These are phyloP conservation scores for Drosophila repleta DNA, from an alignment of 1,140 invertebrate genomes.

Conservation along the genomic window DNA sequence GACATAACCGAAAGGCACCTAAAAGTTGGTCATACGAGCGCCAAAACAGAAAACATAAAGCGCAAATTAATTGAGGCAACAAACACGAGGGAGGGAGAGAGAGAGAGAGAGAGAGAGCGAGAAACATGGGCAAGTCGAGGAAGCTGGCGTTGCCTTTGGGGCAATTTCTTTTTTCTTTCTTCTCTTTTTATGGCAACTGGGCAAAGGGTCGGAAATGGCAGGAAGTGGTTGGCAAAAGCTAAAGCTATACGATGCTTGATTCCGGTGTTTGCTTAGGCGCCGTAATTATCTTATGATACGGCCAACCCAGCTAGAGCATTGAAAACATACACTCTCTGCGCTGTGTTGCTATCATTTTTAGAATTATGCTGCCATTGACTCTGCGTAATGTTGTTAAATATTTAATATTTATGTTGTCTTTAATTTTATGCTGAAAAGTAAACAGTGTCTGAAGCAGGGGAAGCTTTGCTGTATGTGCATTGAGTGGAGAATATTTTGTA, in stretches of 20 bases:
- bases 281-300: slow-evolving; percentile 45
- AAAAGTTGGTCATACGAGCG: slow-evolving; percentile 54
- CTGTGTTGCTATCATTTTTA: neutral
- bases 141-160: slow-evolving; percentile 22
- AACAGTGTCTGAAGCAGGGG: neutral
- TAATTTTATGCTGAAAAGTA: neutral
- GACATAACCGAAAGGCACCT: slow-evolving; percentile 54
- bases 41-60: slow-evolving; percentile 68
- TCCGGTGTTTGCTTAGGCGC: slow-evolving; percentile 42
- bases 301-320: slow-evolving; percentile 1
- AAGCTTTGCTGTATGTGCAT: too few species aligned
- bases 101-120: neutral
- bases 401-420: neutral
- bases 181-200: slow-evolving; percentile 22
- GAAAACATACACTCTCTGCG: neutral
- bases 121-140: slow-evolving; percentile 8
- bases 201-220: slow-evolving; percentile 41
- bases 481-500: too few species aligned
- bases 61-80: slow-evolving; percentile 79
- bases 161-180: slow-evolving; percentile 19
- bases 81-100: slow-evolving; percentile 1
- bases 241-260: slow-evolving; percentile 30
- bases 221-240: slow-evolving; percentile 40
- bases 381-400: neutral
- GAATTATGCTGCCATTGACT: neutral